Conservation (phyloP, 1,140 invertebrate species). For the Oppia nitens region DNA sequence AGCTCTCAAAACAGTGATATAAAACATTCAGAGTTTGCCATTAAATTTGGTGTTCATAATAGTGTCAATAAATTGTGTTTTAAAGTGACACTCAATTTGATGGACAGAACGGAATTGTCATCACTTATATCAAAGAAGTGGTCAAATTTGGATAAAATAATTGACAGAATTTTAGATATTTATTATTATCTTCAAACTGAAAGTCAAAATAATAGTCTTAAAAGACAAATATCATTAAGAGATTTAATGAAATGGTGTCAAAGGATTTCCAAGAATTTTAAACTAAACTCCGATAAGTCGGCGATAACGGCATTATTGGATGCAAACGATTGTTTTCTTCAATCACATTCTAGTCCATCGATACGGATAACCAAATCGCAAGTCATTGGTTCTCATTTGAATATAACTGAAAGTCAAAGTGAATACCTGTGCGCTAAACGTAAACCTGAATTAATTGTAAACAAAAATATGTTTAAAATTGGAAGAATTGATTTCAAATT, state of each 20-base stretch:
- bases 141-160: conserved; percentile 51
- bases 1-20: background rate
- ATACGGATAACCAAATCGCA: conserved; percentile 45
- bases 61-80: conserved; percentile 52
- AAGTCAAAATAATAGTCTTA: conserved; percentile 8
- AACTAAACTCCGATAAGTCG: conserved; percentile 51
- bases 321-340: conserved; percentile 77
- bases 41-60: conserved; percentile 1
- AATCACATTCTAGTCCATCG: conserved; percentile 42
- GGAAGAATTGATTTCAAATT: conserved; percentile 37
- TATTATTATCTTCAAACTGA: conserved; percentile 34
- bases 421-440: conserved; percentile 58
- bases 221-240: conserved; percentile 17
- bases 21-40: background rate
- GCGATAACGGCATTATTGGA: conserved; percentile 65
- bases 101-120: conserved; percentile 50
- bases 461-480: conserved; percentile 32
- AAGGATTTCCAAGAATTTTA: conserved; percentile 52
- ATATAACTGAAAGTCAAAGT: conserved; percentile 54
- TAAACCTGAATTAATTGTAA: conserved; percentile 51
- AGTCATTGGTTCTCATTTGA: conserved; percentile 58
- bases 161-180: conserved; percentile 58
- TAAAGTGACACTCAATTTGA: conserved; percentile 58
- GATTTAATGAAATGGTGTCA: conserved; percentile 86
- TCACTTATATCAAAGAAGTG: conserved; percentile 40